Conservation (phyloP, 2,888 invertebrate species). For the Nysson spinosus region DNA sequence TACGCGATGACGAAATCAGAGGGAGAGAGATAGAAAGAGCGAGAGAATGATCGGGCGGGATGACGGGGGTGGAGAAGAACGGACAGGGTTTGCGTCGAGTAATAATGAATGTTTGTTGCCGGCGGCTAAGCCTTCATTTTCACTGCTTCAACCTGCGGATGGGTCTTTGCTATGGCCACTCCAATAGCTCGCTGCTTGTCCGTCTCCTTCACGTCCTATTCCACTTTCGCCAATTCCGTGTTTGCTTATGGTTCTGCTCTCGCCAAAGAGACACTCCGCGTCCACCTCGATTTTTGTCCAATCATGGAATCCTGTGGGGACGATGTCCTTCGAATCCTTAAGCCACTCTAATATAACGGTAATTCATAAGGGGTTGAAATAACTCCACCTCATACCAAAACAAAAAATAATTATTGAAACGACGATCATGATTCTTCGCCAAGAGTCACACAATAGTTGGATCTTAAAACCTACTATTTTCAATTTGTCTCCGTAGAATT, state of each 20-base stretch:
- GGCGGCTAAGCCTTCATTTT: slow-evolving; percentile 67
- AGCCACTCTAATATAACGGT: too few species aligned
- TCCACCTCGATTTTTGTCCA: too few species aligned
- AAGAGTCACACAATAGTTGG: too few species aligned
- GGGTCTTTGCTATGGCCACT: slow-evolving; percentile 32
- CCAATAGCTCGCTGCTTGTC: slow-evolving; percentile 17
- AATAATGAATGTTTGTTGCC: slow-evolving; percentile 72
- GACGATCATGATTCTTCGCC: too few species aligned
- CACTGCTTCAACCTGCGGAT: slow-evolving; percentile 53
- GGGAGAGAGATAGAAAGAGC: slow-evolving; percentile 47
- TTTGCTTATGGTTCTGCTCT: background rate
- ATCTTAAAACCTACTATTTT: too few species aligned
- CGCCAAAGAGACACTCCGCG: background rate
- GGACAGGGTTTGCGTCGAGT: slow-evolving; percentile 57
- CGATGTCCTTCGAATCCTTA: too few species aligned
- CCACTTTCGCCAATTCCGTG: slow-evolving; percentile 22
- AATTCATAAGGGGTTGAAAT: too few species aligned
- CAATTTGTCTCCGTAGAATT: too few species aligned
- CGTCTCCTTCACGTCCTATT: slow-evolving; percentile 14
- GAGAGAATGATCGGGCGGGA: slow-evolving; percentile 59
- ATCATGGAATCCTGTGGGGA: too few species aligned
- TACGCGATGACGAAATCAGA: slow-evolving; percentile 68
- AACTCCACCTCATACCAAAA: too few species aligned
- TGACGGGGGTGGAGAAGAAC: slow-evolving; percentile 52
- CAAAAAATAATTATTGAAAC: too few species aligned